Conservation (phyloP, 2,113 vertebrate genomes). For the Sturnira hondurensis region DNA sequence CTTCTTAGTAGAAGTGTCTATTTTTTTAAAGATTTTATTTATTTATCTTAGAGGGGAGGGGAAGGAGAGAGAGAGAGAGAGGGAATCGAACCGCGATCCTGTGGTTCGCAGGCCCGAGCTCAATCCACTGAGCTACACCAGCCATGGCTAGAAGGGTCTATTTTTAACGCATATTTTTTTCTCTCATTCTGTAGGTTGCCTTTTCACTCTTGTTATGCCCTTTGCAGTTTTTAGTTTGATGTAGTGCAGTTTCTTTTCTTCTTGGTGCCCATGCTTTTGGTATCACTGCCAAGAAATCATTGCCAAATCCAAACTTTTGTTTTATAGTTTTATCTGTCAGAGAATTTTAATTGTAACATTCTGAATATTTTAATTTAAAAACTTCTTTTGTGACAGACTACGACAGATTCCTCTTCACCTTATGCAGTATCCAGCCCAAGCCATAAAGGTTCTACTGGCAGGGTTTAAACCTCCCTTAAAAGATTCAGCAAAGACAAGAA, state of each 20-base stretch:
- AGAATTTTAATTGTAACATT: conserved; percentile 31
- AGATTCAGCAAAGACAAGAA: conserved; percentile 64
- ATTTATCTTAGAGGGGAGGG: too few species aligned
- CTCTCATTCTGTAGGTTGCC: background rate
- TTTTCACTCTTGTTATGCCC: background rate
- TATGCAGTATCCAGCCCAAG: conserved; percentile 83
- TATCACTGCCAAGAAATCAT: background rate
- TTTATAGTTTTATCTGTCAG: background rate
- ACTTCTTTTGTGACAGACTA: conserved; percentile 81
- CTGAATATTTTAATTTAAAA: conserved; percentile 28
- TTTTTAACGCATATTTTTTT: background rate
- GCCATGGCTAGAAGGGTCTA: too few species aligned
- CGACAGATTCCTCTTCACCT: conserved; percentile 85
- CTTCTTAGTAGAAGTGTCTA: background rate
- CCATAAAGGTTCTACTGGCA: conserved; percentile 83
- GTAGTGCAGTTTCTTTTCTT: background rate
- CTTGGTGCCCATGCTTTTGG: background rate
- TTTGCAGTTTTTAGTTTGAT: background rate
- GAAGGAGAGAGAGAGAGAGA: too few species aligned
- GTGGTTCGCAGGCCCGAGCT: too few species aligned
- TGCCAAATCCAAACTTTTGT: background rate
- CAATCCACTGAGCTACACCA: too few species aligned
- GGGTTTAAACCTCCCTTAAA: conserved; percentile 87
- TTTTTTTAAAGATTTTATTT: too few species aligned
- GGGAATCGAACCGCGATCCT: too few species aligned